Conservation (phyloP, 2,113 vertebrate genomes). For the Nycticryphes semicollaris region DNA sequence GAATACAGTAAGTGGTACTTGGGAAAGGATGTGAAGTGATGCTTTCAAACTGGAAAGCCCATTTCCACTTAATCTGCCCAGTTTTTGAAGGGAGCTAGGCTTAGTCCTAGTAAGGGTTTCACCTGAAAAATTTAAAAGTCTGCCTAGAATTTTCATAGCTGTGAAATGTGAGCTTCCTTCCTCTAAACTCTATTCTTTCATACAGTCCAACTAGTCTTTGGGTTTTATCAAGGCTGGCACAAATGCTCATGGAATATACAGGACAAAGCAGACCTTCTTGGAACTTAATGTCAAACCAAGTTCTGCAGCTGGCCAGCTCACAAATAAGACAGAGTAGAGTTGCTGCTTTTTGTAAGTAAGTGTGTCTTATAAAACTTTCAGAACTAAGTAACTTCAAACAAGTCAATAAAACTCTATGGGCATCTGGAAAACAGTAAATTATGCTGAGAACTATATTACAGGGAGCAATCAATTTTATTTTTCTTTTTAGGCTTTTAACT, state of each 20-base stretch:
- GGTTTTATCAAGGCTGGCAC: not conserved
- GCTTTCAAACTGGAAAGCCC: not conserved
- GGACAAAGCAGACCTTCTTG: not conserved
- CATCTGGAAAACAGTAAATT: not conserved
- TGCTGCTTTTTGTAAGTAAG: not conserved
- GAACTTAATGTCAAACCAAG: not conserved
- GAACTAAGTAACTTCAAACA: not conserved
- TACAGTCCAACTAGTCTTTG: not conserved
- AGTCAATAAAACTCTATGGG: not conserved
- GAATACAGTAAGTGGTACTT: not conserved
- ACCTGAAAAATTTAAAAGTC: not conserved
- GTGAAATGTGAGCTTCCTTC: not conserved
- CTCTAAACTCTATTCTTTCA: not conserved
- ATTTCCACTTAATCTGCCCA: not conserved
- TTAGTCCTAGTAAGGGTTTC: not conserved
- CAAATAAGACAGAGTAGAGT: not conserved
- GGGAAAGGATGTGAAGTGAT: not conserved
- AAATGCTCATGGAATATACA: not conserved
- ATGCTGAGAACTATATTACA: not conserved
- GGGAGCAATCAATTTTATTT: not conserved
- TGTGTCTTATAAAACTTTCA: not conserved
- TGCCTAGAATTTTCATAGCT: not conserved
- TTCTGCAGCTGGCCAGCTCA: not conserved
- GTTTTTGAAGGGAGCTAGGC: not conserved
- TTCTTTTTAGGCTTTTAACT: not conserved